Evolutionary conservation across 37 sponge, comb jelly and placozoan genomes (phyloP).

Genomic region (Petrosia ficiformis): DNA sequence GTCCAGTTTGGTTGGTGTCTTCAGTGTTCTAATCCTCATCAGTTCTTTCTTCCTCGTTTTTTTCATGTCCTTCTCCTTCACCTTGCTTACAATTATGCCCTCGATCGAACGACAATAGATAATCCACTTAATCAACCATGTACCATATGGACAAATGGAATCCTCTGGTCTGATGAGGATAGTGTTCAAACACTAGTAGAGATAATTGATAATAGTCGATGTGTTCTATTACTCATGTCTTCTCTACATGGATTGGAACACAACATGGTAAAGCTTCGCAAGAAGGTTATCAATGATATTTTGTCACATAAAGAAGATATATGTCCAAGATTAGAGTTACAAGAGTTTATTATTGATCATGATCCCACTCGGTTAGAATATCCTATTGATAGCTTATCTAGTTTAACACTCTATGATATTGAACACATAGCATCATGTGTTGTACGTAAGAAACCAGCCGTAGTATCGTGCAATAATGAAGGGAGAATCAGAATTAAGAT

Average conservation of each 20-base stretch:
- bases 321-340: neutral
- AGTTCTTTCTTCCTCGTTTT: neutral
- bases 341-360: neutral
- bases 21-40: neutral
- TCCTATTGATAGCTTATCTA: neutral
- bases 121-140: neutral
- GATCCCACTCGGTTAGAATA: neutral
- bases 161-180: neutral
- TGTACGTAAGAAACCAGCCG: too few relatives aligned
- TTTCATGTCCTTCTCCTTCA: neutral
- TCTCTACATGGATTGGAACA: too few relatives aligned
- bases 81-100: neutral
- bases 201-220: neutral
- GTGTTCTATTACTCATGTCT: neutral
- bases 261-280: neutral
- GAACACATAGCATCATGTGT: too few relatives aligned
- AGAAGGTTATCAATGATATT: neutral
- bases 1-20: constrained; percentile 3
- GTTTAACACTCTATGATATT: too few relatives aligned
- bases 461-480: too few relatives aligned
- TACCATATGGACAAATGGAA: neutral
- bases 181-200: neutral
- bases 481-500: too few relatives aligned
- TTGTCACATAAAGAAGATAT: neutral
- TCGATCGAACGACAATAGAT: neutral